Evolutionary conservation across 2,113 vertebrate species (phyloP).

Genomic region (Probosciger aterrimus): DNA sequence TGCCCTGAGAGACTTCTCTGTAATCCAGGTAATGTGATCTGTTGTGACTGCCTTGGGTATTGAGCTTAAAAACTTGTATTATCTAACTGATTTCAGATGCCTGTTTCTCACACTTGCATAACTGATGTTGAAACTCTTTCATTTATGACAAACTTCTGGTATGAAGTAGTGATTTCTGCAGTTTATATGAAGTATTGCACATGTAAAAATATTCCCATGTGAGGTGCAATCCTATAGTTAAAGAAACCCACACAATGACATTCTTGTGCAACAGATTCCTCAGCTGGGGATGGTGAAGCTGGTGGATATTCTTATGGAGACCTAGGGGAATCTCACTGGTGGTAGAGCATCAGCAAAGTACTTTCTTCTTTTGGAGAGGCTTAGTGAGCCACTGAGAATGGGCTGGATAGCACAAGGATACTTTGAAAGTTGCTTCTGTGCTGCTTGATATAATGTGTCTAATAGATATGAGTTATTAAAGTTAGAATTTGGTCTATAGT

Average conservation of each 20-base stretch:
- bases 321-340: background rate
- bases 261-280: background rate
- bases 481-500: no score
- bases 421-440: background rate
- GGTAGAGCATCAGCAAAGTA: fast-evolving
- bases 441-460: background rate
- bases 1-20: background rate
- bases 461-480: fast-evolving
- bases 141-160: fast-evolving
- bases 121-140: fast-evolving
- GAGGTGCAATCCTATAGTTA: background rate
- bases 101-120: fast-evolving
- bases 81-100: fast-evolving
- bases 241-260: fast-evolving
- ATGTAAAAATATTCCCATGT: fast-evolving
- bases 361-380: no score
- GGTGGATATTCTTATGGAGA: background rate
- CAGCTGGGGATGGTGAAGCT: background rate
- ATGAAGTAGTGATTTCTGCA: background rate
- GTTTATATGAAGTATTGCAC: background rate
- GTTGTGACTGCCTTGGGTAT: no score
- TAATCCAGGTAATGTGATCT: background rate
- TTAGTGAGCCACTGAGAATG: fast-evolving
- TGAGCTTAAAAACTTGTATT: no score
- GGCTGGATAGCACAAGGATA: background rate